Base-by-base conservation (phyloP, 2,888 invertebrate species). In the Autographa gamma region DNA sequence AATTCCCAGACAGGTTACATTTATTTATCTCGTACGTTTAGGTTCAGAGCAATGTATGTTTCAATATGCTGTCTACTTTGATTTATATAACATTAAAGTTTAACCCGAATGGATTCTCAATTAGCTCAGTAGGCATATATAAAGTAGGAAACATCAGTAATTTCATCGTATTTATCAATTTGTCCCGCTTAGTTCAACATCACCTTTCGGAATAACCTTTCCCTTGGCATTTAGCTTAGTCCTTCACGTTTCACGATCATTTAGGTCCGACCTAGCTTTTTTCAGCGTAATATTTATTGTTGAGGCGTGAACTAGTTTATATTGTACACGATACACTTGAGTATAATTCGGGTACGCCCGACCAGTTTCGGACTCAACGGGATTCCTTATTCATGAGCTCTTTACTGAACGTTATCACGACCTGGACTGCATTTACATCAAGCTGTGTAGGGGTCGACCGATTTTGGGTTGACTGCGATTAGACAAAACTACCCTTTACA, bases 231-330 rank as follows among this genome's bases (percentile, higher is more conserved):
- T 48, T 16, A n/a, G 8, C 48, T 48, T n/a, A 48, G 48, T n/a
- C 48, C 48, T 48, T n/a, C 48, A 48, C 48, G 48, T 48, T 38
- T 38, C 48, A 48, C 16, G 48, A 48, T n/a, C 48, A n/a, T 48
- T 48, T 48, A 48, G 48, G 48, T 48, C n/a, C 48, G n/a, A 48
- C 48, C n/a, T 48, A 48, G 48, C 48, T 16, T 48, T 48, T 48
- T 48, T n/a, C 16, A 48, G n/a, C 16, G n/a, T 48, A 11, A n/a
- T 48, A 48, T 48, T 48, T 48, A 48, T 48, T 48, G n/a, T 48
- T n/a, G n/a, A 48, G 48, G 48, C 48, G 48, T 48, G 48, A 48
- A 48, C 48, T 48, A 48, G 48, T 48, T 48, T 48, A 48, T 48
- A 48, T 48, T 48, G n/a, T 48, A 48, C 48, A 48, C 48, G 48